phyloP scores from a whole-genome alignment of 2,797 vertebrate genomes.

The Coilia nasus region DNA sequence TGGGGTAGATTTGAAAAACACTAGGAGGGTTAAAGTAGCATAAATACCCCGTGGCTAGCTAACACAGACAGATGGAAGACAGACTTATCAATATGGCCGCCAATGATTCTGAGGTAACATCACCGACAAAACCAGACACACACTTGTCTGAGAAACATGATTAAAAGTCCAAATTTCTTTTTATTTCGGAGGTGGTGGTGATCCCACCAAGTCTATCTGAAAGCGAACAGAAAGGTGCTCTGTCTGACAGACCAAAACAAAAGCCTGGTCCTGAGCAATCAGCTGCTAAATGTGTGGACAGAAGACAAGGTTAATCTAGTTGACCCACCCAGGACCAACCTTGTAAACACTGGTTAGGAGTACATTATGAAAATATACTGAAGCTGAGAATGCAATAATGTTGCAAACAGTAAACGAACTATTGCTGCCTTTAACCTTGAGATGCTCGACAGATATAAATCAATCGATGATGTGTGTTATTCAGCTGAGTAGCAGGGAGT shows the following conservation, averaged over 20 bases:
- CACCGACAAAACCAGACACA: not conserved
- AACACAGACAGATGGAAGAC: not conserved
- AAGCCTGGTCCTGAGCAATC: slow-evolving; percentile 3
- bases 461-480: not conserved
- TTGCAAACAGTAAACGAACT: not conserved
- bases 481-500: not conserved
- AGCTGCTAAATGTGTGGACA: not conserved
- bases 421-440: not conserved
- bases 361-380: not conserved
- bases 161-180: too few relatives aligned
- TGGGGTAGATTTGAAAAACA: not conserved
- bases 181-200: not conserved
- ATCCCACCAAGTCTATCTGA: not conserved
- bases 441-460: not conserved
- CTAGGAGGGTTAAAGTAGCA: not conserved
- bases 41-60: not conserved
- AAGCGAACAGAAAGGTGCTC: not conserved
- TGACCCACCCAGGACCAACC: not conserved
- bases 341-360: not conserved
- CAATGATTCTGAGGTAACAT: not conserved
- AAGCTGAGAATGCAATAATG: not conserved
- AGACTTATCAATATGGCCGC: not conserved
- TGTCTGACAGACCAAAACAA: not conserved
- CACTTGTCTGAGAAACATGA: not conserved
- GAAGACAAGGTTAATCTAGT: not conserved